A percentile compares a stretch with the other conserved stretches of the same genome.
Conservation (phyloP, 2,113 vertebrate genomes). For the Thunnus thynnus region DNA sequence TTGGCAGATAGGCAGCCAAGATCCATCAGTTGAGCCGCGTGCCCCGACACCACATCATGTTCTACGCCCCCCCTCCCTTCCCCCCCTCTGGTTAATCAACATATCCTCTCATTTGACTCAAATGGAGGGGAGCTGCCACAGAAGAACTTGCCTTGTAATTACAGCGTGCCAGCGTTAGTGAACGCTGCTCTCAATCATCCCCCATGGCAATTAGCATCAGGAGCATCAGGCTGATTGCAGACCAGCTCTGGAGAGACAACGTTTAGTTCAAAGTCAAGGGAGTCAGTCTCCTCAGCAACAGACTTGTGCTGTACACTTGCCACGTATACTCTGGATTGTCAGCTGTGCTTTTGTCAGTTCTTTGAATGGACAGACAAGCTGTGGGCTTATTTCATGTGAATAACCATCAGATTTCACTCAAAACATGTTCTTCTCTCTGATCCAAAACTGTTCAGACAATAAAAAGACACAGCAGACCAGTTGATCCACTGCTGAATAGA, state of each 20-base stretch:
- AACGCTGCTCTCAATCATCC: conserved; percentile 79
- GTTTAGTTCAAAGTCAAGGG: conserved; percentile 68
- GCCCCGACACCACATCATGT: conserved; percentile 28
- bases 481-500: not conserved
- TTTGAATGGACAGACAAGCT: not conserved
- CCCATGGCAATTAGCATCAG: conserved; percentile 81
- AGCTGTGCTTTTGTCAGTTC: conserved; percentile 2
- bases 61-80: not conserved
- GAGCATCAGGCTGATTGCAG: conserved; percentile 78
- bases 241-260: conserved; percentile 61
- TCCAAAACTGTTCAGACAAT: not conserved
- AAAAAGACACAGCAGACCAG: not conserved
- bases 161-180: conserved; percentile 73
- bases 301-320: conserved; percentile 3
- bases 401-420: not conserved
- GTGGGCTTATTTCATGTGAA: not conserved
- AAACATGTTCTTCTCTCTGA: not conserved
- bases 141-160: conserved; percentile 80
- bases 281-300: conserved; percentile 36
- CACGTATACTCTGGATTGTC: conserved; percentile 20
- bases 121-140: conserved; percentile 69
- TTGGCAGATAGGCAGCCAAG: conserved; percentile 58
- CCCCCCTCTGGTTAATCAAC: conserved; percentile 76
- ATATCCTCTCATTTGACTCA: conserved; percentile 78
- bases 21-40: conserved; percentile 48